Conservation (phyloP, 2,113 vertebrate species). For the Cranoglanis bouderius region DNA sequence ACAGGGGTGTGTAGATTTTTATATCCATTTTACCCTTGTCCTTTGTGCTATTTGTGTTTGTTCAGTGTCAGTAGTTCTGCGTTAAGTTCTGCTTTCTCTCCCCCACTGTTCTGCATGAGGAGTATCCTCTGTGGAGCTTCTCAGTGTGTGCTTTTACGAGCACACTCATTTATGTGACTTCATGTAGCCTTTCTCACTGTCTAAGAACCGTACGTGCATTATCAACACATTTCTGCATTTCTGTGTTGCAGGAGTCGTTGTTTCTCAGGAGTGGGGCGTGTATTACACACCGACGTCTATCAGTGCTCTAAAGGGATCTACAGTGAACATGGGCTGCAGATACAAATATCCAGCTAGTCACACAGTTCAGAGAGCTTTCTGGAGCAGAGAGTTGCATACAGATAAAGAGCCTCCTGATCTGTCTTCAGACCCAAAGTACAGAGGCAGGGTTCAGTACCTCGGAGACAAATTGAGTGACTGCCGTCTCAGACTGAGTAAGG, state of each 20-base stretch:
- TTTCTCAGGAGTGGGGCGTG: background rate
- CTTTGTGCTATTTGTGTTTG: no score
- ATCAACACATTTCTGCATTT: background rate
- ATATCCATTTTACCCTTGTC: no score
- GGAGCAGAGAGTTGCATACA: background rate
- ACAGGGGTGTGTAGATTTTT: no score
- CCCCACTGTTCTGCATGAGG: no score
- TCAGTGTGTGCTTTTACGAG: no score
- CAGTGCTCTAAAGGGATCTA: conserved; percentile 33
- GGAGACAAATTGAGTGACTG: background rate
- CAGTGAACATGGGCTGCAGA: conserved; percentile 18
- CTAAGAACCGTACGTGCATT: background rate
- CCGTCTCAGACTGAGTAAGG: background rate
- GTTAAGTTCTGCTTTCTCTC: no score
- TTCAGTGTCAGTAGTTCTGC: no score
- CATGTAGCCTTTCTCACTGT: background rate
- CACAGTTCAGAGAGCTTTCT: background rate
- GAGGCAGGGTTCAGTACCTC: background rate
- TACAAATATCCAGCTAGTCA: background rate
- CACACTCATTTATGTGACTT: no score
- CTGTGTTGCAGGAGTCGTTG: conserved; percentile 10
- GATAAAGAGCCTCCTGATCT: background rate
- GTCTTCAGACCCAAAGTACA: conserved; percentile 6
- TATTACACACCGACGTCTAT: background rate
- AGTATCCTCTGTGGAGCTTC: no score